Evolutionary conservation across 2,888 invertebrate species (phyloP), one percentile per base, ranked within the genome.

Genomic region (Rhamnusium bicolor): DNA sequence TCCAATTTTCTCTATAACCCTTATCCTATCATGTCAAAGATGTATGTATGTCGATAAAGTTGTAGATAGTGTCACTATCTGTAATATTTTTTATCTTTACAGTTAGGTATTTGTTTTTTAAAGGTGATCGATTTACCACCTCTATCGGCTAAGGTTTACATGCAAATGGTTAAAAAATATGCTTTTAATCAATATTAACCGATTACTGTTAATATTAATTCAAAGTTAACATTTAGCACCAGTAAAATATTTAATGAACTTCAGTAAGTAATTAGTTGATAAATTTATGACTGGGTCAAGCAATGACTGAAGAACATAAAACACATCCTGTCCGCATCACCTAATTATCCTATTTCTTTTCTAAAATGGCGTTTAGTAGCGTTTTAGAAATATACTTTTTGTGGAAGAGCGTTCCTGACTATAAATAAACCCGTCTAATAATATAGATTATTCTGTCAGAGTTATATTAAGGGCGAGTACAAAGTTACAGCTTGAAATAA

Each of bases 391-490:
- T 12, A 4, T 12, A 16, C 46, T 16, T 29, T 51, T 51, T 51
- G 46, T 19, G 40, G 32, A 46, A 46, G 46, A 19, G 3, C 51
- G 16, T 46, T 12, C 10, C 53, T 5, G 7, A 40, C 65, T 32
- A 65, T 65, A 65, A 53, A 65, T 65, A 65, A 53, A 49, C 53
- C 53, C 32, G 65, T 65, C 65, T 32, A 65, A 54, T 53, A 65
- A 53, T 65, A 65, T 49, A 53, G 65, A 65, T 65, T 65, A 65
- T 19, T 12, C 53, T 53, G 65, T 65, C 65, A 32, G 65, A 19
- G 32, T 51, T 32, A 32, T 65, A 53, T 53, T 65, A 53, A 53
- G 53, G 65, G 18, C 32, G 27, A 53, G 19, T 18, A 51, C 53
- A 19, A 46, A 61, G 61, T 61, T 32, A 58, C 58, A 29, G 32